Conservation (phyloP, 2,888 invertebrate genomes). For the Idaea aversata region DNA sequence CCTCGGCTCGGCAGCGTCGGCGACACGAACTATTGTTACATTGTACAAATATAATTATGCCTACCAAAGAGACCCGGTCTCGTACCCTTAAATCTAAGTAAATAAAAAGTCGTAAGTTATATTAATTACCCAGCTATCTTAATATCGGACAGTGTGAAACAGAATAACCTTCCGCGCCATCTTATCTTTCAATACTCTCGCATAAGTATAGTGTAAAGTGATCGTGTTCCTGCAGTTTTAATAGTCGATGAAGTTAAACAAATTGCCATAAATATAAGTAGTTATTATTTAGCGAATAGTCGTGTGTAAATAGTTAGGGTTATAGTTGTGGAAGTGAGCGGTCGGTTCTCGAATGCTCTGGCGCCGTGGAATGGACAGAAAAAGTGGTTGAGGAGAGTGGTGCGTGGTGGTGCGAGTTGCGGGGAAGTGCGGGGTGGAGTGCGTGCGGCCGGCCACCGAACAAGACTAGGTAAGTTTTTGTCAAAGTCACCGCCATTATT, state of each 20-base stretch:
- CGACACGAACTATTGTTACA: constrained; percentile 70
- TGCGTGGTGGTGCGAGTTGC: constrained; percentile 36
- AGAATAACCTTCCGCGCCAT: constrained; percentile 73
- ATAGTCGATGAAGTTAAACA: constrained; percentile 80
- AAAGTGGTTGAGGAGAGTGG: constrained; percentile 53
- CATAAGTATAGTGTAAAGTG: constrained; percentile 79
- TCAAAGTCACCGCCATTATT: constrained; percentile 79
- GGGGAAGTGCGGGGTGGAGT: constrained; percentile 46
- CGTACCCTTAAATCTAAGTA: constrained; percentile 79
- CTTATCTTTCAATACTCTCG: constrained; percentile 75
- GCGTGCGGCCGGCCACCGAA: constrained; percentile 74
- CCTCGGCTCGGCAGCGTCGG: constrained; percentile 54
- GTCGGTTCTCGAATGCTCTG: constrained; percentile 64
- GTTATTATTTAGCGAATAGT: constrained; percentile 74
- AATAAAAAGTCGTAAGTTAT: constrained; percentile 74
- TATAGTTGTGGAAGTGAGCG: constrained; percentile 66
- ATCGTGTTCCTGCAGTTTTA: constrained; percentile 80
- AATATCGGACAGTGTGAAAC: constrained; percentile 66
- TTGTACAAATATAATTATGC: constrained; percentile 80
- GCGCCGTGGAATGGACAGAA: constrained; percentile 75
- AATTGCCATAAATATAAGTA: constrained; percentile 81
- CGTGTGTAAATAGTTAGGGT: constrained; percentile 75
- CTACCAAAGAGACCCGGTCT: constrained; percentile 82
- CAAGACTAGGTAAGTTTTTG: constrained; percentile 80
- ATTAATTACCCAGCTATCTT: constrained; percentile 63